Evolutionary conservation across 2,113 vertebrate genomes (phyloP), one percentile per base, ranked within the genome.

Genomic region (Chaenocephalus aceratus): DNA sequence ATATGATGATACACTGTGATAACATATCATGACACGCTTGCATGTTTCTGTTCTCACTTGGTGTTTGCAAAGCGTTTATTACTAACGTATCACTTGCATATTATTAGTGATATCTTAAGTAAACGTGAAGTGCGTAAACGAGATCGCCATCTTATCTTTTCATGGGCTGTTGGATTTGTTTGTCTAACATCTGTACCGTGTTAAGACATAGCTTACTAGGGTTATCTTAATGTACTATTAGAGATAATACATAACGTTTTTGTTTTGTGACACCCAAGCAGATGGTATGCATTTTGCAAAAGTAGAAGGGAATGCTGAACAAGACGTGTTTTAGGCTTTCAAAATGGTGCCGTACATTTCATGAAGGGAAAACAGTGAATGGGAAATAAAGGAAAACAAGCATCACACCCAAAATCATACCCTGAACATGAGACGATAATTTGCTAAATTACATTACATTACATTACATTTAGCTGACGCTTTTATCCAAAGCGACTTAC

Each of bases 1-100:
- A 75, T 62, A n/a, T 14, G 23, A 34, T 23, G 1, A 15, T 68
- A 30, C 51, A 54, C 53, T 23, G 46, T 66, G 68, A 80, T 18
- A 53, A 54, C 44, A 34, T 1, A 0, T 64, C 12, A n/a, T 21
- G 4, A 48, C 36, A 13, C 16, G 1, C 44, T 63, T 46, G 36
- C 16, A 1, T 57, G 57, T 2, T 51, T 67, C 11, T 18, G n/a
- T 6, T 79, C 10, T 0, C 26, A 14, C 58, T 67, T 10, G 23
- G 21, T 53, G 14, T 14, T 52, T 57, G 69, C 11, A n/a, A 6
- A 3, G 23, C 46, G 54, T 60, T 18, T 5, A 45, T 73, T 23
- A 23, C 58, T 23, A 18, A 12, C 45, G 9, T 7, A 3, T 36
- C 12, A 7, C 30, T 13, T 56, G 30, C 6, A 1, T 23, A 23